Percentiles rank a stretch among this genome's conserved stretches.
These are phyloP conservation scores for Myodes glareolus DNA, from an alignment of 2,113 vertebrate genomes.

Conservation along the genomic window DNA sequence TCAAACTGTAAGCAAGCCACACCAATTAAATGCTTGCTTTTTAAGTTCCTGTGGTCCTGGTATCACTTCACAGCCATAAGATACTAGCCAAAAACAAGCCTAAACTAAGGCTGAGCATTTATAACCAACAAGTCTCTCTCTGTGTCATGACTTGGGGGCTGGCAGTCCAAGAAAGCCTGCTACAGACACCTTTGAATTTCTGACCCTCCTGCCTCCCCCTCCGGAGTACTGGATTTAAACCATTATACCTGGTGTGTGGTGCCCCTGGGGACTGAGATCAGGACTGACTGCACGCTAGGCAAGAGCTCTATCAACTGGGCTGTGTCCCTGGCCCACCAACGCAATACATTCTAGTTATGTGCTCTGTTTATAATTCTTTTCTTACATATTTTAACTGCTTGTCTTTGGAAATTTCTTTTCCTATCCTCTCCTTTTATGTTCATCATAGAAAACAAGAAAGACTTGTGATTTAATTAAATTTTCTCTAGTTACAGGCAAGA, in stretches of 20 bases:
- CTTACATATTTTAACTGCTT: neutral
- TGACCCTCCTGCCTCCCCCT: neutral
- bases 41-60: neutral
- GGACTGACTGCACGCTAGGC: too few relatives aligned
- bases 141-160: neutral
- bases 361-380: neutral
- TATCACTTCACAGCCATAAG: neutral
- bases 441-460: conserved; percentile 9
- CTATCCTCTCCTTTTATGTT: neutral
- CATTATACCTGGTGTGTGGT: too few relatives aligned
- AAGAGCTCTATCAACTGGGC: neutral
- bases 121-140: neutral
- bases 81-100: neutral
- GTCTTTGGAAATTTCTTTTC: conserved; percentile 26
- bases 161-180: neutral
- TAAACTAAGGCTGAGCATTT: neutral
- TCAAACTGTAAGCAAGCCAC: neutral
- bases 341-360: neutral
- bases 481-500: neutral
- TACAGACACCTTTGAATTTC: neutral
- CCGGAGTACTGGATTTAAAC: neutral
- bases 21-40: neutral
- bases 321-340: neutral
- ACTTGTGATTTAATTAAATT: conserved; percentile 47
- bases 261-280: too few relatives aligned